A percentile compares a stretch with the other conserved stretches of the same genome.
phyloP scores from a whole-genome alignment of 1,140 invertebrate genomes.

The Cataglyphis hispanica region DNA sequence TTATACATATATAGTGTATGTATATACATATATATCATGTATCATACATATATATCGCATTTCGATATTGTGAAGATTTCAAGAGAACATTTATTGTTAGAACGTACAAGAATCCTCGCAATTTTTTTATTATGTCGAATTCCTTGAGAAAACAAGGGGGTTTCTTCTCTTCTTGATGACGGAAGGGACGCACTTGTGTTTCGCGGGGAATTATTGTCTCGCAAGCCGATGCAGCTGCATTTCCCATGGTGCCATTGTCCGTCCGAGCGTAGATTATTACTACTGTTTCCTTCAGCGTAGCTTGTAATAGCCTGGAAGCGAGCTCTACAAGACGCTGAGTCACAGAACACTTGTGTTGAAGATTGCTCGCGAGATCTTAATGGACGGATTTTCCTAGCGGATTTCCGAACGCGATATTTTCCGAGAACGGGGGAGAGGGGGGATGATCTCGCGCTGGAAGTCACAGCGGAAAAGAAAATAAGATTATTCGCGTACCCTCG shows the following conservation, averaged over 20 bases:
- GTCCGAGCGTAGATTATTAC: slow-evolving; percentile 57
- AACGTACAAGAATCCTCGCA: not conserved
- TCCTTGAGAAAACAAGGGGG: not conserved
- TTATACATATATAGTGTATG: too few relatives aligned
- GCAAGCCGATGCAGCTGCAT: slow-evolving; percentile 56
- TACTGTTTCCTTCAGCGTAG: slow-evolving; percentile 48
- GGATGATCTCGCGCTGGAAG: not conserved
- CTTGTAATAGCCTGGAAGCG: slow-evolving; percentile 53
- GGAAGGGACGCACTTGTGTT: slow-evolving; percentile 36
- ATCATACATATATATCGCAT: too few relatives aligned
- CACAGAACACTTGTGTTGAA: slow-evolving; percentile 53
- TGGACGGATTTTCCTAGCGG: slow-evolving; percentile 51
- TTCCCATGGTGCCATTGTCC: slow-evolving; percentile 60
- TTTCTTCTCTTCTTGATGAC: slow-evolving; percentile 19
- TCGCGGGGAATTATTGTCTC: slow-evolving; percentile 49
- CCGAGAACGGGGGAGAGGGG: not conserved
- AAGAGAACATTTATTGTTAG: not conserved
- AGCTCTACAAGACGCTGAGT: slow-evolving; percentile 57
- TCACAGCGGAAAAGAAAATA: slow-evolving; percentile 29
- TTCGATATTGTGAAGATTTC: not conserved
- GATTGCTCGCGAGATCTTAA: slow-evolving; percentile 56
- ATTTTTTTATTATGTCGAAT: slow-evolving; percentile 34
- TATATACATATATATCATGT: too few relatives aligned
- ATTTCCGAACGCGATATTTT: slow-evolving; percentile 42
- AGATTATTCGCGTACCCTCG: slow-evolving; percentile 23